Percentiles rank a stretch among this genome's conserved stretches.
These are phyloP conservation scores for Patiria pectinifera DNA, from an alignment of 53 echinoderm and acorn worm genomes.

Conservation along the genomic window DNA sequence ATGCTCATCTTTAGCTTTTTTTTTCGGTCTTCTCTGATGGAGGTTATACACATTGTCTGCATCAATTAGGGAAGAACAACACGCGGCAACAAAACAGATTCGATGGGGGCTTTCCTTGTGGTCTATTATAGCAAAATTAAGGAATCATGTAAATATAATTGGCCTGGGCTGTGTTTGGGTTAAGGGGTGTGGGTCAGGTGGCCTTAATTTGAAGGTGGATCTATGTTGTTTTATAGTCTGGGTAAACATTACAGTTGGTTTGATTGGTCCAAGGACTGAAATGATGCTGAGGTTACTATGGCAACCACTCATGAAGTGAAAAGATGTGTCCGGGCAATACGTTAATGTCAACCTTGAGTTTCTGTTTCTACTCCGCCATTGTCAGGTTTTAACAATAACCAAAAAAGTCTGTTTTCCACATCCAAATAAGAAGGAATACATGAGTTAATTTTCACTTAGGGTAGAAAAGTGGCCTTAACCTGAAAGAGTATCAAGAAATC, in stretches of 20 bases:
- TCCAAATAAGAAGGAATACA: no score
- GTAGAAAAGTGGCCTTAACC: no score
- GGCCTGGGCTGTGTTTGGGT: neutral
- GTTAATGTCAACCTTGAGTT: no score
- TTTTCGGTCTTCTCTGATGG: neutral
- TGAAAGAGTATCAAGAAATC: no score
- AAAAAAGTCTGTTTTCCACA: no score
- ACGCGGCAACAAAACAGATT: neutral
- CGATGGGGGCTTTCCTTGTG: neutral
- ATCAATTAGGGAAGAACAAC: neutral
- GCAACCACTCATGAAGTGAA: no score
- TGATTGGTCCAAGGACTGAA: constrained; percentile 2
- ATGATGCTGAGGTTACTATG: neutral
- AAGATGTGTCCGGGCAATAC: no score
- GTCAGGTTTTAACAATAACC: no score
- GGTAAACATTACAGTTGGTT: constrained; percentile 21
- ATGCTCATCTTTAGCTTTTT: neutral
- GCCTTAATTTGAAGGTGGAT: constrained; percentile 1
- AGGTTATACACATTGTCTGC: neutral
- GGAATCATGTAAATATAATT: constrained; percentile 26
- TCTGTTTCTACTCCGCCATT: no score
- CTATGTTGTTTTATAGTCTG: constrained; percentile 3
- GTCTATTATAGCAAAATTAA: constrained; percentile 21
- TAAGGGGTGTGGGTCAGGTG: neutral
- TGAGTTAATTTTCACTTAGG: no score